Base-by-base conservation (phyloP, 1,140 invertebrate species). In the Hycleus cichorii region DNA sequence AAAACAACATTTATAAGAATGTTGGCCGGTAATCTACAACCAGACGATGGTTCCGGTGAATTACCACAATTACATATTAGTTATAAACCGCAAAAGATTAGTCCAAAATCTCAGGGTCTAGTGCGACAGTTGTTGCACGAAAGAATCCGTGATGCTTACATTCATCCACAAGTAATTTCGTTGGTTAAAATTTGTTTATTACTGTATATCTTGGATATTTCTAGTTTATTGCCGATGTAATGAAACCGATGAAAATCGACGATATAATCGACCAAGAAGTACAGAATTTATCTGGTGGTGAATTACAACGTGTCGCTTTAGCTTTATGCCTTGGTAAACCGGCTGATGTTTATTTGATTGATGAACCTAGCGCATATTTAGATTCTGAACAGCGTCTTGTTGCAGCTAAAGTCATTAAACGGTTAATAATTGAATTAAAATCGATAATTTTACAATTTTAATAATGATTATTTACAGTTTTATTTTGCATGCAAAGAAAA, bases 371-470 rank as follows among this genome's bases (percentile, higher is more conserved):
- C 11, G 97, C 97, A 39, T 99, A 99, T 77, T 80, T 99, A 54
- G 97, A 99, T 78, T 99, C 97, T 5, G 97, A 99, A 74, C 97
- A 99, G 78, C 97, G 97, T 97, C 81, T 99, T 38, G 93, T 98
- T 58, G 95, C 96, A 54, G 96, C 97, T 61, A 99, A 99, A 84
- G 97, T 98, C 70, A 98, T 98, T 63, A 98, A 97, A 77, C 81
- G 93, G 90, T 93, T 71, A 44, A 27, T 42, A 46, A 38, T 56
- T 18, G 27, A 49, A 18, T 56, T 18, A 42, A 49, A 18, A 26
- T 45, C 24, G 3, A 38, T 39, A 39, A 24, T 10, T 48, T 48
- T 48, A 8, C 10, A 38, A n/a, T 25, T 39, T 10, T 7, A 39
- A 39, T n/a, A 9, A 42, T 26, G 25, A 55, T 59, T 56, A 62